phyloP scores from a whole-genome alignment of 2,888 invertebrate species.

The Gymnosoma rotundatum region DNA sequence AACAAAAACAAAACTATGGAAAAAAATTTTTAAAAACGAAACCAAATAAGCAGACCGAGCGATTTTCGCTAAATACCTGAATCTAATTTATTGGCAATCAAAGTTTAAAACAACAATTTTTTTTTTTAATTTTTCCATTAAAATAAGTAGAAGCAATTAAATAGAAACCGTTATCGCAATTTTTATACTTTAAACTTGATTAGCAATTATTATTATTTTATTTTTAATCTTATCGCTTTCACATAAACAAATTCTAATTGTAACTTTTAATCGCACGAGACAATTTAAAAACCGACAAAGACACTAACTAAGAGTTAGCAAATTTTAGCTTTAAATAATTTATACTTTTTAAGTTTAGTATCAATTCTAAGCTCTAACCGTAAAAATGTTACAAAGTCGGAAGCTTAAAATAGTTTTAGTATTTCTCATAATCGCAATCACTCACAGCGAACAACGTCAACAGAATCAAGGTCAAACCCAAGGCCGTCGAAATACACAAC shows the following conservation, averaged over 20 bases:
- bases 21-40: no score
- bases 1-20: no score
- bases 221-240: constrained; percentile 41
- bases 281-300: constrained; percentile 11
- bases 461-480: constrained; percentile 56
- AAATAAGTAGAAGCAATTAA: no score
- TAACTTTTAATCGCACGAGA: constrained; percentile 42
- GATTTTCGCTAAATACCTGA: no score
- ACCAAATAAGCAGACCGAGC: no score
- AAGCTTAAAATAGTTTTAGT: constrained; percentile 37
- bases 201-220: constrained; percentile 10
- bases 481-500: constrained; percentile 46
- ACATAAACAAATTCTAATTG: constrained; percentile 15
- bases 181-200: constrained; percentile 71
- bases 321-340: constrained; percentile 11
- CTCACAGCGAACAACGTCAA: constrained; percentile 47
- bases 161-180: no score
- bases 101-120: no score
- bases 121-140: no score
- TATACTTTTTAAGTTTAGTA: constrained; percentile 46
- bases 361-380: constrained; percentile 60
- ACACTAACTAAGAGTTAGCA: not conserved
- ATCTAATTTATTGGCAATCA: no score
- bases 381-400: constrained; percentile 65
- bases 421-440: constrained; percentile 40